These are phyloP conservation scores for Agonopterix subpropinquella DNA, from an alignment of 2,888 invertebrate species.

Conservation along the genomic window DNA sequence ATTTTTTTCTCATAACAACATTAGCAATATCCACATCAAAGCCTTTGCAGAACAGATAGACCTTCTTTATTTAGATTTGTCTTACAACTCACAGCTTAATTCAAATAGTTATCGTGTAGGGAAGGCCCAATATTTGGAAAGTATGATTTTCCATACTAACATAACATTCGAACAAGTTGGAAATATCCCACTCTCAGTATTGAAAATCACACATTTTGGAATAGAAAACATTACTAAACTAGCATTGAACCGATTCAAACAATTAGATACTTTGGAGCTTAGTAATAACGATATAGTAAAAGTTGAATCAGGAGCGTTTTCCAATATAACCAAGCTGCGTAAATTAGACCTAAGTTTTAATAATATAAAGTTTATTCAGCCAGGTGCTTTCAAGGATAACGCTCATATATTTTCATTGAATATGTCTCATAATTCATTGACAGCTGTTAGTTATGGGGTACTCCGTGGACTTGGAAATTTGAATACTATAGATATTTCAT, in stretches of 20 bases:
- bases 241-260: slow-evolving; percentile 23
- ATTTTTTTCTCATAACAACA: slow-evolving; percentile 31
- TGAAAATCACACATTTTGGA: slow-evolving; percentile 29
- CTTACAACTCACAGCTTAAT: slow-evolving; percentile 34
- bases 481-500: slow-evolving; percentile 42
- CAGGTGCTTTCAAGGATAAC: slow-evolving; percentile 45
- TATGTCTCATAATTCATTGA: slow-evolving; percentile 44
- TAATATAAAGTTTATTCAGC: slow-evolving; percentile 39
- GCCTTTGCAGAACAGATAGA: slow-evolving; percentile 27
- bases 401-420: slow-evolving; percentile 30
- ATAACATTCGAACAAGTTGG: slow-evolving; percentile 23
- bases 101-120: slow-evolving; percentile 23
- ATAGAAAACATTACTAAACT: slow-evolving; percentile 30
- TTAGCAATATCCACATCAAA: slow-evolving; percentile 22
- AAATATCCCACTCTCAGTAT: slow-evolving; percentile 17
- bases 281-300: slow-evolving; percentile 32
- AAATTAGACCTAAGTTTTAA: slow-evolving; percentile 46
- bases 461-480: slow-evolving; percentile 39
- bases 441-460: slow-evolving; percentile 38
- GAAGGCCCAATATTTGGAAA: slow-evolving; percentile 19
- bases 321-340: slow-evolving; percentile 13
- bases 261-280: slow-evolving; percentile 27
- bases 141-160: slow-evolving; percentile 26
- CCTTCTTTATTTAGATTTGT: slow-evolving; percentile 38
- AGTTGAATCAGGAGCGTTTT: background rate